A percentile compares a stretch with the other conserved stretches of the same genome.
These are phyloP conservation scores for Drosophila seguyi DNA, from an alignment of 1,140 invertebrate species.

Conservation along the genomic window DNA sequence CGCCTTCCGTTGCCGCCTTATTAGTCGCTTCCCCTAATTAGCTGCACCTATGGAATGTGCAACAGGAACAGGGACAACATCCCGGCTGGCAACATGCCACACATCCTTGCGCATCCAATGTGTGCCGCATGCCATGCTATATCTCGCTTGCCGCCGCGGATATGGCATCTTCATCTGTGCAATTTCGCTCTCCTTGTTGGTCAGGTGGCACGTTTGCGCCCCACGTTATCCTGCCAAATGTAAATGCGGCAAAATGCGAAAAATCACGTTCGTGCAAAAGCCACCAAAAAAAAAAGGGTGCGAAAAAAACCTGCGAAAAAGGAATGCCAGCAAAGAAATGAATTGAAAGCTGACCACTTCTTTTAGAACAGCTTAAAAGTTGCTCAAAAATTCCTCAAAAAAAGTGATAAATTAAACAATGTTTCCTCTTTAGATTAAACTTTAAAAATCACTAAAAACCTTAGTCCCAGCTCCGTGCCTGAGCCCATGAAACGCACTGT, in stretches of 20 bases:
- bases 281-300: slow-evolving; percentile 30
- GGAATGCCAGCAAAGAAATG: background rate
- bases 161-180: slow-evolving; percentile 5
- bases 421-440: background rate
- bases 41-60: slow-evolving; percentile 40
- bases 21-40: slow-evolving; percentile 73
- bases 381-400: too few species aligned
- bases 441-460: background rate
- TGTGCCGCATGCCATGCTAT: background rate
- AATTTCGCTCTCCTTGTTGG: slow-evolving; percentile 23
- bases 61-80: slow-evolving; percentile 27
- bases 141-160: slow-evolving; percentile 6
- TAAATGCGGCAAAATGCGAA: slow-evolving; percentile 63
- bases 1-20: slow-evolving; percentile 59
- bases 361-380: too few species aligned
- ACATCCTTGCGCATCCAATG: background rate
- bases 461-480: too few species aligned
- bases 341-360: slow-evolving; percentile 8
- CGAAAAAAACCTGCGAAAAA: slow-evolving; percentile 4
- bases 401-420: too few species aligned
- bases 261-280: slow-evolving; percentile 69
- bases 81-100: slow-evolving; percentile 2
- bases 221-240: slow-evolving; percentile 39
- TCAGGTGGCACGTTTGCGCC: slow-evolving; percentile 26
- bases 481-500: slow-evolving; percentile 32